Conservation (phyloP, 2,797 vertebrate genomes). For the Melanotaenia parkinsoni region DNA sequence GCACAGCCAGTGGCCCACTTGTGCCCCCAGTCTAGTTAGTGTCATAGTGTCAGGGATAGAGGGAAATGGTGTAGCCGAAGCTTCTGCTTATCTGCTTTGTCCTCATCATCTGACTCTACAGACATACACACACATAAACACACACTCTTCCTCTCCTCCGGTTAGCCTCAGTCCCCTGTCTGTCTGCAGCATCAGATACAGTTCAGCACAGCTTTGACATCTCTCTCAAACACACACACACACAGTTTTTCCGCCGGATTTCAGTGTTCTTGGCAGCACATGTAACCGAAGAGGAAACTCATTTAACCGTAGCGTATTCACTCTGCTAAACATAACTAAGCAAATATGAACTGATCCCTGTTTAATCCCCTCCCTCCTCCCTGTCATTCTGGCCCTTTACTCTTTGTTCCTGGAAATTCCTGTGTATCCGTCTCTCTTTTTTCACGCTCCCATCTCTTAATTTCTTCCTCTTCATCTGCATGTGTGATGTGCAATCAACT, state of each 20-base stretch:
- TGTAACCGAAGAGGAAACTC: slow-evolving; percentile 57
- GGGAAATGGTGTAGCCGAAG: slow-evolving; percentile 47
- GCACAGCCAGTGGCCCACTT: slow-evolving; percentile 28
- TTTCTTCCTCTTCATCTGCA: slow-evolving; percentile 52
- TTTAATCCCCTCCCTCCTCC: slow-evolving; percentile 71
- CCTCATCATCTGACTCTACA: slow-evolving; percentile 44
- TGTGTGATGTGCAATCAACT: slow-evolving; percentile 43
- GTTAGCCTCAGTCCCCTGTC: slow-evolving; percentile 45
- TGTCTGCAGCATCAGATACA: slow-evolving; percentile 66
- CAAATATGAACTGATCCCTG: slow-evolving; percentile 77
- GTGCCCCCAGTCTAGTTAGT: slow-evolving; percentile 43
- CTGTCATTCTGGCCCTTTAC: slow-evolving; percentile 67
- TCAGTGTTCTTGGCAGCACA: slow-evolving; percentile 54
- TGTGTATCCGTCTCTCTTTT: slow-evolving; percentile 48
- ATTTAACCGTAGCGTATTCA: slow-evolving; percentile 61
- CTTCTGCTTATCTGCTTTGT: slow-evolving; percentile 65
- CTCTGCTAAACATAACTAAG: slow-evolving; percentile 67
- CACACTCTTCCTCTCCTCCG: slow-evolving; percentile 8
- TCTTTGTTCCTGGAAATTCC: slow-evolving; percentile 66
- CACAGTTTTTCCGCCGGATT: slow-evolving; percentile 36
- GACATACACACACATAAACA: slow-evolving; percentile 14
- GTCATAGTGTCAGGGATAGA: slow-evolving; percentile 59
- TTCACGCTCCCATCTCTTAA: slow-evolving; percentile 26
- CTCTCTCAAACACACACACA: slow-evolving; percentile 25
- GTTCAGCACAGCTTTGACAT: slow-evolving; percentile 52